Percentiles rank a stretch among this genome's conserved stretches.
These are phyloP conservation scores for Drosophila serrata DNA, from an alignment of 1,140 invertebrate genomes.

Conservation along the genomic window DNA sequence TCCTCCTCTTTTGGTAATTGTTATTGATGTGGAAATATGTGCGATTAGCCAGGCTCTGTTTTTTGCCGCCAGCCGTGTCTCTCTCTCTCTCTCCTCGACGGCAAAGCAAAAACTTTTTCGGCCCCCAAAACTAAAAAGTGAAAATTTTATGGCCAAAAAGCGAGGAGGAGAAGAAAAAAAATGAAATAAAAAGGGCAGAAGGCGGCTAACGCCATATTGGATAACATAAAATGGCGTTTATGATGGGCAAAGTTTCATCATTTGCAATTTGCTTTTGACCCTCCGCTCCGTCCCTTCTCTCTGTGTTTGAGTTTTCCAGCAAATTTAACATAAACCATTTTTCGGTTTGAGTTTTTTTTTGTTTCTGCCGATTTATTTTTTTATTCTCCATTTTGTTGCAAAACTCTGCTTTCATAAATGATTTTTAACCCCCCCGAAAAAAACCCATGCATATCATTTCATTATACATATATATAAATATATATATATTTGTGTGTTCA, in stretches of 20 bases:
- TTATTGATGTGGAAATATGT: slow-evolving; percentile 75
- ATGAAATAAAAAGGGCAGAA: slow-evolving; percentile 30
- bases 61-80: no score
- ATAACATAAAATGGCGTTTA: slow-evolving; percentile 77
- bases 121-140: slow-evolving; percentile 66
- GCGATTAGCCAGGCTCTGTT: slow-evolving; percentile 59
- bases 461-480: slow-evolving; percentile 22
- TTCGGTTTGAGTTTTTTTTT: slow-evolving; percentile 26
- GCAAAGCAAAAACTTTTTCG: slow-evolving; percentile 50
- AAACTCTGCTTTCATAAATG: slow-evolving; percentile 49
- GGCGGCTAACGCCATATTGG: slow-evolving; percentile 65
- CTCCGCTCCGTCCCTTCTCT: slow-evolving; percentile 1
- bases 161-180: neutral
- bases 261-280: slow-evolving; percentile 72
- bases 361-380: slow-evolving; percentile 3
- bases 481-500: slow-evolving; percentile 5
- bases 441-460: slow-evolving; percentile 8
- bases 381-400: slow-evolving; percentile 30
- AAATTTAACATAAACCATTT: slow-evolving; percentile 71
- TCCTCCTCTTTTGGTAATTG: slow-evolving; percentile 60
- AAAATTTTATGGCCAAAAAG: slow-evolving; percentile 60
- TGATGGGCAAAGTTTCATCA: slow-evolving; percentile 76
- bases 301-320: slow-evolving; percentile 58
- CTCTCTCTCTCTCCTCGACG: no score
- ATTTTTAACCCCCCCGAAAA: slow-evolving; percentile 30